Conservation (phyloP, 2,797 vertebrate genomes). For the Eulemur rubriventer region DNA sequence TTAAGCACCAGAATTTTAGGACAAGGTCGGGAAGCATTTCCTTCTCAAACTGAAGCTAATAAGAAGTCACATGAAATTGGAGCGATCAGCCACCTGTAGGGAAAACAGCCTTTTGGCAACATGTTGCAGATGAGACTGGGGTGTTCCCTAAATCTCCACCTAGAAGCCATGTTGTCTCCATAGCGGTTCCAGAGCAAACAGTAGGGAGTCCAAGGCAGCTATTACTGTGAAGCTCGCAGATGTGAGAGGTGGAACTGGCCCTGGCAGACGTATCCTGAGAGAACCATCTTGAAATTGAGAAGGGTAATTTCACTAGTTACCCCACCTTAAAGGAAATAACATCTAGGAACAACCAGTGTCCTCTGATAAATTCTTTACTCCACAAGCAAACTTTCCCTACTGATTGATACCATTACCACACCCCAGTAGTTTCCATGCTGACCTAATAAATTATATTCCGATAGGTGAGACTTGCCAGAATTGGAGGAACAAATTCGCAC, state of each 20-base stretch:
- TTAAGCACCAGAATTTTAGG: conserved; percentile 1
- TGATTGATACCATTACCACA: neutral
- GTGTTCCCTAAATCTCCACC: neutral
- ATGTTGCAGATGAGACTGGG: neutral
- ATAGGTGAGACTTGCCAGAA: neutral
- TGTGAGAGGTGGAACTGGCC: neutral
- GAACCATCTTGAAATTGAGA: neutral
- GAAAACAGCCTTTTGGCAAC: neutral
- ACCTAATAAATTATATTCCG: neutral
- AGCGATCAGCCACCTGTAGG: neutral
- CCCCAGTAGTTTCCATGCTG: neutral
- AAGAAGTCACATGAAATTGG: neutral
- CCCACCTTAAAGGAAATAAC: neutral
- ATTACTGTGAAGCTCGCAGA: neutral
- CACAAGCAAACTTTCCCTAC: neutral
- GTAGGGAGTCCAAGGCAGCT: neutral
- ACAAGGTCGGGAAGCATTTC: conserved; percentile 15
- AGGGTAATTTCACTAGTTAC: neutral
- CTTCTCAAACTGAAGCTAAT: conserved; percentile 42
- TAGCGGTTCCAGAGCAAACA: too few species aligned
- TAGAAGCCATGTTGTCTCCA: neutral
- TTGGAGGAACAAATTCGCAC: neutral
- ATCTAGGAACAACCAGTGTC: neutral
- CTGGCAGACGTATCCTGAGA: neutral
- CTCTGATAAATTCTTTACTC: neutral